Evolutionary conservation across 2,797 vertebrate species (phyloP).

Genomic region (Chaetophractus vellerosus): DNA sequence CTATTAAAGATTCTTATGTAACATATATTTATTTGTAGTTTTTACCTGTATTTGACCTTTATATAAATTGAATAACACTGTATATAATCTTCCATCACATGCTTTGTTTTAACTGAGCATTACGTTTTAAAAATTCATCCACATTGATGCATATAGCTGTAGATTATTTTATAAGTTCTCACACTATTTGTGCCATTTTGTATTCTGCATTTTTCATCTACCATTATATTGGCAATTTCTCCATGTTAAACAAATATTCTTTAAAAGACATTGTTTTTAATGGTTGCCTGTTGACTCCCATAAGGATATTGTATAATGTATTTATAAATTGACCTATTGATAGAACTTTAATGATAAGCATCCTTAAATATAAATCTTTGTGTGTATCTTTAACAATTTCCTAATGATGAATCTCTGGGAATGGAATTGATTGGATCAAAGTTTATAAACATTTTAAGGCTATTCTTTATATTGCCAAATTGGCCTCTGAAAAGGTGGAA

Average conservation of each 20-base stretch:
- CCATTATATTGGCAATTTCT: not conserved
- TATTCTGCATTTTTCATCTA: constrained; percentile 39
- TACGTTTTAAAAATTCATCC: constrained; percentile 45
- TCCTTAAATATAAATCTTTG: constrained; percentile 26
- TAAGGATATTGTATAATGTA: not conserved
- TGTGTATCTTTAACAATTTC: constrained; percentile 4
- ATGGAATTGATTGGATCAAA: constrained; percentile 26
- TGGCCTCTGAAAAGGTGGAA: not conserved
- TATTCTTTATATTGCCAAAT: constrained; percentile 27
- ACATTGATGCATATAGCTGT: not conserved
- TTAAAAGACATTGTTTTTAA: constrained; percentile 20
- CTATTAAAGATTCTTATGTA: not conserved
- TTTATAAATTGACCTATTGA: not conserved
- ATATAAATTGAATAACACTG: constrained; percentile 32
- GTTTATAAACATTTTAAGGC: constrained; percentile 20
- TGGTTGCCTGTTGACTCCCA: not conserved
- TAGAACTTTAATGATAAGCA: constrained; percentile 46
- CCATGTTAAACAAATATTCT: constrained; percentile 1
- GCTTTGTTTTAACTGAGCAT: constrained; percentile 38
- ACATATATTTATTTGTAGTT: constrained; percentile 26
- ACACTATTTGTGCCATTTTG: not conserved
- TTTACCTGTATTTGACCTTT: constrained; percentile 44
- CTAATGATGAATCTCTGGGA: constrained; percentile 23
- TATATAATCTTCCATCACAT: constrained; percentile 10
- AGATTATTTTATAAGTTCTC: constrained; percentile 31